Evolutionary conservation across 2,113 vertebrate genomes (phyloP).

Genomic region (Centrocercus urophasianus): DNA sequence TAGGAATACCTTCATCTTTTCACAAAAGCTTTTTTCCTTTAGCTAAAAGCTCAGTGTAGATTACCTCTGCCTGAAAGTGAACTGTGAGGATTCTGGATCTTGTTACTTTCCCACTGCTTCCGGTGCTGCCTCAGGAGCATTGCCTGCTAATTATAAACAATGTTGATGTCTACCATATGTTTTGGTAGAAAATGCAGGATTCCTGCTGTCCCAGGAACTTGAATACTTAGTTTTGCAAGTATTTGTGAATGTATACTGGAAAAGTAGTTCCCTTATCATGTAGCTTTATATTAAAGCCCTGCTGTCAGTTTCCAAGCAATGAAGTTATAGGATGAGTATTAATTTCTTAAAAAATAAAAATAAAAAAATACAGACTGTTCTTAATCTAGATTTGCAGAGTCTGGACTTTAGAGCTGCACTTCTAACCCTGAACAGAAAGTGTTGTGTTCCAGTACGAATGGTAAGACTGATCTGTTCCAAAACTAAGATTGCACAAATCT

Average conservation of each 20-base stretch:
- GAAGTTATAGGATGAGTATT: not conserved
- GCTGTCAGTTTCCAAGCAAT: not conserved
- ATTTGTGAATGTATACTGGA: not conserved
- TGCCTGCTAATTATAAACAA: conserved; percentile 66
- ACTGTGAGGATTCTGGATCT: conserved; percentile 40
- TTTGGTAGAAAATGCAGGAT: conserved; percentile 33
- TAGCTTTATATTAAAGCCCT: not conserved
- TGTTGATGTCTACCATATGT: conserved; percentile 71
- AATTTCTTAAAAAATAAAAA: not conserved
- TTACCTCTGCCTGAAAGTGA: conserved; percentile 16
- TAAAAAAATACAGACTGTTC: not conserved
- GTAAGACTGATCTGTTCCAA: conserved; percentile 20
- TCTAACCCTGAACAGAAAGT: not conserved
- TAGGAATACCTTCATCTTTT: not conserved
- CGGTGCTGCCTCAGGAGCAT: conserved; percentile 68
- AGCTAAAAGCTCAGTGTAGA: not conserved
- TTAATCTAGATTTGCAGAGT: conserved; percentile 35
- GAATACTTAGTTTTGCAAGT: not conserved
- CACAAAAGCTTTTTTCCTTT: not conserved
- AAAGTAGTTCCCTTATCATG: not conserved
- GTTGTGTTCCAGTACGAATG: conserved; percentile 15
- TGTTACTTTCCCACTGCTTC: conserved; percentile 57
- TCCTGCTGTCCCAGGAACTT: conserved; percentile 25
- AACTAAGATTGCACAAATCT: not conserved
- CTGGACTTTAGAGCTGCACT: not conserved